Percentiles rank a stretch among this genome's conserved stretches.
These are phyloP conservation scores for Eudemis profundana DNA, from an alignment of 2,888 invertebrate species.

Conservation along the genomic window DNA sequence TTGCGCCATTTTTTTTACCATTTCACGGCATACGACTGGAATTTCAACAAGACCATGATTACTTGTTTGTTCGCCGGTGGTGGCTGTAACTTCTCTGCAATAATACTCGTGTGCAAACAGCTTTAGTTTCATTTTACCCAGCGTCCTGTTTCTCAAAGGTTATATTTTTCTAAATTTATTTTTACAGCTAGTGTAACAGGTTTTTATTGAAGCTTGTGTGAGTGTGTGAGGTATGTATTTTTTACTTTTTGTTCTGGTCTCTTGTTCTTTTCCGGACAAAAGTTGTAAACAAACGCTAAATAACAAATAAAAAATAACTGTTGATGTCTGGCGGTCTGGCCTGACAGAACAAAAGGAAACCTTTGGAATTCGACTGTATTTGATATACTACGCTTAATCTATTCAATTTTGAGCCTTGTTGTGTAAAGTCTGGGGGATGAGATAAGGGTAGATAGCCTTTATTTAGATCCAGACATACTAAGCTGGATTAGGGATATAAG, in stretches of 20 bases:
- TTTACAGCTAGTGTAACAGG: conserved; percentile 14
- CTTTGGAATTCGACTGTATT: no score
- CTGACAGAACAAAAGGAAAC: no score
- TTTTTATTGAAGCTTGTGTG: conserved; percentile 3
- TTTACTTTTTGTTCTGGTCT: neutral
- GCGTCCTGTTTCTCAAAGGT: conserved; percentile 1
- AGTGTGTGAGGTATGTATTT: neutral
- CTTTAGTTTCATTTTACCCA: conserved; percentile 26
- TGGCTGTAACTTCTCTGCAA: conserved; percentile 12
- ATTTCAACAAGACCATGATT: conserved; percentile 27
- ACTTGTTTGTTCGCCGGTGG: conserved; percentile 15
- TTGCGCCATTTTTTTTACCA: conserved; percentile 26
- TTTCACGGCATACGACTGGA: conserved; percentile 13
- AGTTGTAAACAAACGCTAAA: neutral
- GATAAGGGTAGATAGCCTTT: neutral
- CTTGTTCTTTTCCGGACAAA: no score
- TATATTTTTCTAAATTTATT: conserved; percentile 23
- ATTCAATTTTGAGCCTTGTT: neutral
- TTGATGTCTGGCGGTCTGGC: no score
- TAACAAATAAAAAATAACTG: neutral
- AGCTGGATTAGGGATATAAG: conserved; percentile 3
- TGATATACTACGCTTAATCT: no score
- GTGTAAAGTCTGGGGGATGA: neutral
- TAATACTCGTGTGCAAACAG: conserved; percentile 37
- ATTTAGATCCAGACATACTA: neutral